Conservation (phyloP, 2,888 invertebrate species). For the Drymonia ruficornis region DNA sequence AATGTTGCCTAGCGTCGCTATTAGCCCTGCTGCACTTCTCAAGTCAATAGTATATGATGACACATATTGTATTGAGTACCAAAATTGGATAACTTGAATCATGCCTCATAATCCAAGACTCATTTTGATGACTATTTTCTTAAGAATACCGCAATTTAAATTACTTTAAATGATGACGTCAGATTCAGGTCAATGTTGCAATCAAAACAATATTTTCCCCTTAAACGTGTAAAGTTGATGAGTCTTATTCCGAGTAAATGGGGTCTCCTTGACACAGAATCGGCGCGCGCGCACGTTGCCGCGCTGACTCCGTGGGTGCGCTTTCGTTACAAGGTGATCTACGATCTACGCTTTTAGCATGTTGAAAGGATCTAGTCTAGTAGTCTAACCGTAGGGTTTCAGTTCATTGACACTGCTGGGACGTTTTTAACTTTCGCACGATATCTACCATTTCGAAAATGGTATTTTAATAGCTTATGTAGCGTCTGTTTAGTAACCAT, state of each 20-base stretch:
- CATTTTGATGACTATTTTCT: neutral
- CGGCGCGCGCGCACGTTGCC: slow-evolving; percentile 22
- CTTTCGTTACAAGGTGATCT: slow-evolving; percentile 42
- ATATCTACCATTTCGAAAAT: no score
- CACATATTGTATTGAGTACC: no score
- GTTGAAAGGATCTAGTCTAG: neutral
- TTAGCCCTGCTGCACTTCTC: no score
- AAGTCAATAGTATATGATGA: no score
- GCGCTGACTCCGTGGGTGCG: slow-evolving; percentile 5
- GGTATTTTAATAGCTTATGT: no score
- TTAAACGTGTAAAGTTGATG: slow-evolving; percentile 29
- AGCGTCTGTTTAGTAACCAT: no score
- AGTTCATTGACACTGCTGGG: no score
- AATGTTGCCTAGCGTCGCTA: no score
- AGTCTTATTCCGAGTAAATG: slow-evolving; percentile 38
- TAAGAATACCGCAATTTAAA: neutral
- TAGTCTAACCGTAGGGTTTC: no score
- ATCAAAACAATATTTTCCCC: slow-evolving; percentile 38
- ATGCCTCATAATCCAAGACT: neutral
- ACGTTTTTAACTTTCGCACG: no score
- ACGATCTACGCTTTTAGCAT: slow-evolving; percentile 10
- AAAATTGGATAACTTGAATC: neutral
- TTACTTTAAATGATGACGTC: slow-evolving; percentile 11
- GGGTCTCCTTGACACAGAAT: slow-evolving; percentile 42
- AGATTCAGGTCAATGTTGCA: slow-evolving; percentile 35